Base-by-base conservation (phyloP, 2,797 vertebrate species). In the Threskiornis aethiopicus region DNA sequence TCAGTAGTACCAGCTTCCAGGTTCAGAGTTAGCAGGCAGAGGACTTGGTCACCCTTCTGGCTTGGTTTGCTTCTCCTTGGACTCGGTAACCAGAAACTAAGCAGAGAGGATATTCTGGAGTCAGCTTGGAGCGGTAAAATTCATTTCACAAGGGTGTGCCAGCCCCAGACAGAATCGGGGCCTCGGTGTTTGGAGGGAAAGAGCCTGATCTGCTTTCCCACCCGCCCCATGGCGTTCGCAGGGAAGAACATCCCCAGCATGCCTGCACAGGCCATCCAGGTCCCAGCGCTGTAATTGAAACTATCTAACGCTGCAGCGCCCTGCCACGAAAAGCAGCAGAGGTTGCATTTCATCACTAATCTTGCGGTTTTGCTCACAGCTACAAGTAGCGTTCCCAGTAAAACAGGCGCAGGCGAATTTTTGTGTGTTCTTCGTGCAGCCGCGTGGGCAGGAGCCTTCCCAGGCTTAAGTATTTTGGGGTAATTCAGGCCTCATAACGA, bases 171-270 rank as follows among this genome's bases (percentile, higher is more conserved):
- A 75, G 70, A 76, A 47, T 2, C 1, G 58, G 10, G 51, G 25
- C 22, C 26, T 75, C 8, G 1, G 19, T 1, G 8, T 75, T 58
- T 41, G 65, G 39, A 78, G 14, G 49, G 13, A 33, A 87, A 57
- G 29, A 67, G 18, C 13, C 16, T 37, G 21, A 25, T 47, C 47
- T 62, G 31, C 49, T 86, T 66, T 52, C 9, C 41, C 49, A 46
- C 35, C 31, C 42, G 16, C 13, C 31, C 47, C 16, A 9, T 3
- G 29, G 64, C 2, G 2, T 37, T 58, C 0, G 1, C 0, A 0
- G 57, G 29, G 57, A 76, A 65, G 55, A 33, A 6, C 21, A 55
- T 41, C 65, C 57, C 54, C 0, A 0, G 18, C 17, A 2, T 18
- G 35, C 51, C 67, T 2, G 2, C 72, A 39, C 44, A 55, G 67